These are phyloP conservation scores for Pontoporia blainvillei DNA, from an alignment of 2,113 vertebrate species.

Conservation along the genomic window DNA sequence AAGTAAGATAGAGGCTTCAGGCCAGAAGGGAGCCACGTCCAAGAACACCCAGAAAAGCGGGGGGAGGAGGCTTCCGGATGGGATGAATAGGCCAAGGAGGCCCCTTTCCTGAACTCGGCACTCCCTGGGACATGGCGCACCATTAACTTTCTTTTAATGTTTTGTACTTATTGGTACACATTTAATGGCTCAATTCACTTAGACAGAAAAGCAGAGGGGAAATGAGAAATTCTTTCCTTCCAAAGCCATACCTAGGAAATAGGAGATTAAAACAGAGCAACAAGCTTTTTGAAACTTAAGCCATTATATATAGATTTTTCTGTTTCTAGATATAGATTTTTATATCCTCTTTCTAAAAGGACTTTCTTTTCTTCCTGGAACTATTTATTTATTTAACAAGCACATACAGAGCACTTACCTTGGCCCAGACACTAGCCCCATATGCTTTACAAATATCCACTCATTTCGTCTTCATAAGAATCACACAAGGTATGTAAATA, in stretches of 20 bases:
- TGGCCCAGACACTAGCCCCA: neutral
- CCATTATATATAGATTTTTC: constrained; percentile 36
- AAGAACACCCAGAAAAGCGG: neutral
- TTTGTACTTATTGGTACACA: constrained; percentile 65
- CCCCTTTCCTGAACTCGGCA: constrained; percentile 10
- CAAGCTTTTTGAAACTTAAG: constrained; percentile 25
- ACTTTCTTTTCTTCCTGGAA: neutral
- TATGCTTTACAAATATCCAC: neutral
- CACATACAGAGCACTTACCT: neutral
- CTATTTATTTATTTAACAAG: constrained; percentile 30
- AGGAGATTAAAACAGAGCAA: constrained; percentile 31
- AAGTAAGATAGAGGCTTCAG: neutral
- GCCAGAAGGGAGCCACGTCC: neutral
- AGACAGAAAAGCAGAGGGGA: constrained; percentile 46
- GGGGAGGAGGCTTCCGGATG: constrained; percentile 37
- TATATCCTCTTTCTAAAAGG: constrained; percentile 2
- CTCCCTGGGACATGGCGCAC: constrained; percentile 35
- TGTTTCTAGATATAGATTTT: constrained; percentile 28
- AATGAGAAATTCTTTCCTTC: constrained; percentile 58
- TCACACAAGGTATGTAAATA: neutral
- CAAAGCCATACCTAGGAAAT: constrained; percentile 56
- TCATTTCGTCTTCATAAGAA: neutral
- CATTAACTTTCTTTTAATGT: constrained; percentile 69
- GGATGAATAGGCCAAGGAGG: constrained; percentile 56
- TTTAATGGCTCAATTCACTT: constrained; percentile 63